Conservation (phyloP, 2,888 invertebrate species). For the Mesorhabditis spiculigera region DNA sequence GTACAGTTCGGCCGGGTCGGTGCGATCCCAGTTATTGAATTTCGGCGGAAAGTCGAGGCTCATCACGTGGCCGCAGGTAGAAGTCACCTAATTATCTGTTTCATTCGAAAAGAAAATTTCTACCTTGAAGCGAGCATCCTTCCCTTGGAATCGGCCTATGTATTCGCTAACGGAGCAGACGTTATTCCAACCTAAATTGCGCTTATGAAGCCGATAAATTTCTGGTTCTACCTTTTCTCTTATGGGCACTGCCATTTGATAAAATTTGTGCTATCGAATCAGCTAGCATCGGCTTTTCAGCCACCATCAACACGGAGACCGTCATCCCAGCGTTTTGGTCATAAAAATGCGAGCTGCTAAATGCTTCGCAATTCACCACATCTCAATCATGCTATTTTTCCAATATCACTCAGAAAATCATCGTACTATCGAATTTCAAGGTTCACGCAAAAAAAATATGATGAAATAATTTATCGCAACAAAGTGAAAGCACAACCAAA, state of each 20-base stretch:
- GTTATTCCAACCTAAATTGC: constrained; percentile 74
- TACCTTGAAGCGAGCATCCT: constrained; percentile 70
- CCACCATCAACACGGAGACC: constrained; percentile 76
- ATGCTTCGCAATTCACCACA: no score
- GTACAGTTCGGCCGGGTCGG: constrained; percentile 92
- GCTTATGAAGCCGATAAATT: background rate
- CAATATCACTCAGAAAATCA: background rate
- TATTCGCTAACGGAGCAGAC: constrained; percentile 93
- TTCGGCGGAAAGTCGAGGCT: constrained; percentile 81
- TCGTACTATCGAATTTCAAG: constrained; percentile 5
- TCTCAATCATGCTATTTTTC: no score
- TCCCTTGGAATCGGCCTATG: constrained; percentile 74
- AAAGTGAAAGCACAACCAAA: background rate
- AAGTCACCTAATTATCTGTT: constrained; percentile 81
- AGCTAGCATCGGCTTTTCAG: constrained; percentile 93
- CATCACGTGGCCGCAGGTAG: constrained; percentile 98
- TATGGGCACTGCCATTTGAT: constrained; percentile 76
- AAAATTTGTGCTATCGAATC: constrained; percentile 87
- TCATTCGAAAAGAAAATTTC: background rate
- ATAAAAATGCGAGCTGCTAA: no score
- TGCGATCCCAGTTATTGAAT: constrained; percentile 95
- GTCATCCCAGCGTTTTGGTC: constrained; percentile 25
- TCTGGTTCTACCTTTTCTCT: constrained; percentile 68
- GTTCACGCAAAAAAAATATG: background rate
- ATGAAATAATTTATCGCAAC: background rate